Percentiles rank a stretch among this genome's conserved stretches.
Evolutionary conservation across 1,140 invertebrate species (phyloP).

Genomic region (Myzus persicae): DNA sequence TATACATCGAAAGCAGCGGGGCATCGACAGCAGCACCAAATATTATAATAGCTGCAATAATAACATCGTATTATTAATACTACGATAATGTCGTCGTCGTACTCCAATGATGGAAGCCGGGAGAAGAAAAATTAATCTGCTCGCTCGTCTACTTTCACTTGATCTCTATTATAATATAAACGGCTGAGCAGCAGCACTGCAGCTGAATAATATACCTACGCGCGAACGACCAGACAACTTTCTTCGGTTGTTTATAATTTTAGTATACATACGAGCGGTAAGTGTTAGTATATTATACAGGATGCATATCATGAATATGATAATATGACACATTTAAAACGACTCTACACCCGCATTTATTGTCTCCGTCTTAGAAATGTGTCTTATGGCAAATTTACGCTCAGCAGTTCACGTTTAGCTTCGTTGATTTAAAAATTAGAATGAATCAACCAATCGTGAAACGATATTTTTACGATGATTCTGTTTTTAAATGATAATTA

Average conservation of each 20-base stretch:
- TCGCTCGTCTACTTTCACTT: slow-evolving; percentile 39
- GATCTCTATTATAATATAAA: slow-evolving; percentile 46
- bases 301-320: background rate
- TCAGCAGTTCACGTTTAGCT: no score
- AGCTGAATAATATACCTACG: no score
- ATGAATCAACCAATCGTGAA: no score
- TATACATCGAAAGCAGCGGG: background rate
- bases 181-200: background rate
- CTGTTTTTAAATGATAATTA: no score
- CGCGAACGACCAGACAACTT: slow-evolving; percentile 9
- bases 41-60: background rate
- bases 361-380: no score
- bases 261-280: background rate
- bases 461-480: no score
- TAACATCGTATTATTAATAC: background rate
- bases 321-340: background rate
- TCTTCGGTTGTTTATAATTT: slow-evolving; percentile 25
- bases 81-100: background rate
- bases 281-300: background rate
- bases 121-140: background rate
- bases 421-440: no score
- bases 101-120: background rate
- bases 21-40: background rate
- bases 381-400: no score
- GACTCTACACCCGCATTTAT: no score